Evolutionary conservation across 2,888 invertebrate genomes (phyloP), one percentile per base, ranked within the genome.

Genomic region (Himalopsyche tibetana): DNA sequence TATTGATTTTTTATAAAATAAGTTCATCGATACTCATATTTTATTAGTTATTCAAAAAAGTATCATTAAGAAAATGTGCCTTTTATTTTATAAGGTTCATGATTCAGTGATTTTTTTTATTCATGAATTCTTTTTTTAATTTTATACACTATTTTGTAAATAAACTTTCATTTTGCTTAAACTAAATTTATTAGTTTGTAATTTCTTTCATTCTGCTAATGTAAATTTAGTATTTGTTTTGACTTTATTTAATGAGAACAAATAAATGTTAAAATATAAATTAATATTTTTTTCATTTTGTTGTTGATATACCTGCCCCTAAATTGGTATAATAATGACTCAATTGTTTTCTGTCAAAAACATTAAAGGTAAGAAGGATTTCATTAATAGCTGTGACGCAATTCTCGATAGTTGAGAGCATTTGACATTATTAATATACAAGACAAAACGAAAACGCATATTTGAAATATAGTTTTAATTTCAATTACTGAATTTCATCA

Each of bases 291-390:
- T 36, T 74, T 74, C 4, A 36, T 74, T 74, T 74, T 12, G 12
- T 19, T 38, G 11, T 74, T 74, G 63, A 74, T 36, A 74, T 74
- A 38, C 36, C 15, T 19, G 15, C 38, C 74, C 38, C 4, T 74
- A 74, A 74, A 36, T 74, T 38, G 12, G 74, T 36, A 15, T 38
- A 74, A 28, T 74, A 74, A 74, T 74, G 74, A 74, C 74, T 2
- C 36, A 17, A 12, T 74, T 12, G 74, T 38, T 74, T 74, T 74
- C 74, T 74, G 74, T 74, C 74, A 74, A 74, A 74, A 74, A 74
- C 74, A 74, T 28, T 36, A 38, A 15, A 74, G 74, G 38, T 12
- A 36, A 74, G 74, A 36, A 38, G 74, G 9, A 3, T 74, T 74
- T 36, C 74, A 74, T 74, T 74, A 28, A 28, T 11, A 74, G 38